phyloP scores from a whole-genome alignment of 2,113 vertebrate genomes.

The Nerophis lumbriciformis region DNA sequence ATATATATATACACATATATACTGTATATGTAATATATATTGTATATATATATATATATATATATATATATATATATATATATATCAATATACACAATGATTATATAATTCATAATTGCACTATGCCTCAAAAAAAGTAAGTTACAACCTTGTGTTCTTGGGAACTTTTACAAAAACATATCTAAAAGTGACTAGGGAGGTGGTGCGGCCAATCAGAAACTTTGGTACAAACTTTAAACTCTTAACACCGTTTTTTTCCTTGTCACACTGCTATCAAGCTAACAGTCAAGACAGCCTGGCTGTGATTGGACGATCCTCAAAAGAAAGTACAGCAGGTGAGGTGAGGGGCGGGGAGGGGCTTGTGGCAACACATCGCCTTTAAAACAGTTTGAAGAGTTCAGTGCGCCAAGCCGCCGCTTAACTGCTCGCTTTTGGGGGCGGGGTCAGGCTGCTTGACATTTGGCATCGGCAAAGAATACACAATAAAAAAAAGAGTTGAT shows the following conservation, averaged over 20 bases:
- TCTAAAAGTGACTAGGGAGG: slow-evolving; percentile 46
- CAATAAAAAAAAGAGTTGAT: slow-evolving; percentile 55
- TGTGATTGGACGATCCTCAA: slow-evolving; percentile 26
- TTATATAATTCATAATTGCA: slow-evolving; percentile 91
- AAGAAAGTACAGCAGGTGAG: slow-evolving; percentile 11
- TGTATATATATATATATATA: slow-evolving; percentile 82
- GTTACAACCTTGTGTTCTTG: slow-evolving; percentile 79
- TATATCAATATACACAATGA: slow-evolving; percentile 63
- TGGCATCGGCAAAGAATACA: slow-evolving; percentile 42
- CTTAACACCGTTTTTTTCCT: slow-evolving; percentile 23
- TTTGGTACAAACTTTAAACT: slow-evolving; percentile 65
- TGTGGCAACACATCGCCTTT: background rate
- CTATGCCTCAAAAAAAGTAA: slow-evolving; percentile 82
- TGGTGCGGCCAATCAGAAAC: slow-evolving; percentile 52
- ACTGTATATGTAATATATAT: too few species aligned
- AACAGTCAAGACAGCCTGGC: slow-evolving; percentile 41
- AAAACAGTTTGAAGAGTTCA: slow-evolving; percentile 22
- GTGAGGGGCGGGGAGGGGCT: background rate
- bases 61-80: slow-evolving; percentile 83
- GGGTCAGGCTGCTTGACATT: background rate
- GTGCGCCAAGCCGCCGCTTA: background rate
- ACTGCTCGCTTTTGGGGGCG: background rate
- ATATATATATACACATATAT: slow-evolving; percentile 72
- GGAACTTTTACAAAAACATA: slow-evolving; percentile 52
- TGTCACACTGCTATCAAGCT: slow-evolving; percentile 11